A percentile compares a stretch with the other conserved stretches of the same genome.
Evolutionary conservation across 2,888 invertebrate genomes (phyloP).

Genomic region (Dascillus cervinus): DNA sequence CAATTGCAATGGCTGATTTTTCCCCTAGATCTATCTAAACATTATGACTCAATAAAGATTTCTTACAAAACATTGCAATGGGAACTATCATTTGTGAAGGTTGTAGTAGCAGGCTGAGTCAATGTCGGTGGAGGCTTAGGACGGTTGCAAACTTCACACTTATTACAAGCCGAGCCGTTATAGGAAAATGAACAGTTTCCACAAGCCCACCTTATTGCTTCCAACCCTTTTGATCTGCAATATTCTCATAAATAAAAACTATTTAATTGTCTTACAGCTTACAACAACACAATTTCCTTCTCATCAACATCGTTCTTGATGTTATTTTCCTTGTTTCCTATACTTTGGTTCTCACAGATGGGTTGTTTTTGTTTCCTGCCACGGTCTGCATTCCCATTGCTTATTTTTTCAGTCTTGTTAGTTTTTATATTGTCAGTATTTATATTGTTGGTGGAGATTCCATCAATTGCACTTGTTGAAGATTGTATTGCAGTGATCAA

Average conservation of each 20-base stretch:
- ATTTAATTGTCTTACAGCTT: constrained; percentile 11
- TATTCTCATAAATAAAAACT: background rate
- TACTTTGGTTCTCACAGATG: constrained; percentile 39
- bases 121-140: constrained; percentile 55
- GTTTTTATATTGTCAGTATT: constrained; percentile 15
- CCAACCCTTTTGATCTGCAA: too few species aligned
- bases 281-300: constrained; percentile 36
- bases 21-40: too few species aligned
- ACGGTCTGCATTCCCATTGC: constrained; percentile 40
- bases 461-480: constrained; percentile 24
- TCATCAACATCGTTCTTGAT: constrained; percentile 28
- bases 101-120: constrained; percentile 63
- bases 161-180: constrained; percentile 70
- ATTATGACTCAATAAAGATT: too few species aligned
- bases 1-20: too few species aligned
- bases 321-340: constrained; percentile 31
- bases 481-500: constrained; percentile 41
- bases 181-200: constrained; percentile 82
- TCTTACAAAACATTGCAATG: constrained; percentile 18
- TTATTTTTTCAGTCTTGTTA: constrained; percentile 34
- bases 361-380: constrained; percentile 23
- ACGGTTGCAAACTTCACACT: constrained; percentile 77
- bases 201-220: constrained; percentile 89
- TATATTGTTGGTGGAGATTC: constrained; percentile 25
- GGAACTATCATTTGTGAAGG: constrained; percentile 52